Base-by-base conservation (phyloP, 2,888 invertebrate genomes). In the Epirrhoe alternata region DNA sequence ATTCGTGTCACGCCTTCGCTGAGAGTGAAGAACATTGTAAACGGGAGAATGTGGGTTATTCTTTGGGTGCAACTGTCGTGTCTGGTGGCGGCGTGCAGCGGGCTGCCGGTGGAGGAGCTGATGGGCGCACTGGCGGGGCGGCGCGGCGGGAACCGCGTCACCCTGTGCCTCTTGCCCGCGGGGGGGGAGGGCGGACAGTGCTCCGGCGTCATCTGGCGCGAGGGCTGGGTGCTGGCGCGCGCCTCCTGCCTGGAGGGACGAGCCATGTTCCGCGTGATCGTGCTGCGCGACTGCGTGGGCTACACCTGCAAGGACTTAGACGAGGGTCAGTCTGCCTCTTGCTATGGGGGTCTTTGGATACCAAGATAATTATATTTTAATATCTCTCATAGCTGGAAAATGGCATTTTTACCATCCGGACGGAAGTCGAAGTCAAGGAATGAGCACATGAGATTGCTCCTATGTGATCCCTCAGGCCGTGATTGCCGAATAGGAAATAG, bases 161-260 rank as follows among this genome's bases (percentile, higher is more conserved):
- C 53, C 5, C 17, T 81, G 17, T 80, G 81, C 57, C 60, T 67
- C 59, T 73, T 31, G 7, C 30, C n/a, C n/a, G 8, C 6, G 30
- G 51, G 38, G 17, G n/a, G 24, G 7, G 68, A 75, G 12, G 66
- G 68, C 45, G 56, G 61, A 5, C 54, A 30, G 50, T 81, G 81
- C 70, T 51, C 57, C 50, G 82, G 70, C 45, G 75, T 69, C 50
- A 71, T 79, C n/a, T 70, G 70, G 67, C 81, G 76, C 5, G 82
- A 78, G 24, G 86, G 71, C 60, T 77, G 76, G 75, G 64, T 74
- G 55, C 7, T 78, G 50, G 60, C 72, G 68, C 75, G 78, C 61
- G 77, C 77, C 33, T 52, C 47, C 16, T 81, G 81, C 54, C 31
- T 80, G 16, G 7, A 55, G 42, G 5, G 16, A 4, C 54, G 59